Conservation (phyloP, 2,113 vertebrate genomes). For the Rhizomys pruinosus region DNA sequence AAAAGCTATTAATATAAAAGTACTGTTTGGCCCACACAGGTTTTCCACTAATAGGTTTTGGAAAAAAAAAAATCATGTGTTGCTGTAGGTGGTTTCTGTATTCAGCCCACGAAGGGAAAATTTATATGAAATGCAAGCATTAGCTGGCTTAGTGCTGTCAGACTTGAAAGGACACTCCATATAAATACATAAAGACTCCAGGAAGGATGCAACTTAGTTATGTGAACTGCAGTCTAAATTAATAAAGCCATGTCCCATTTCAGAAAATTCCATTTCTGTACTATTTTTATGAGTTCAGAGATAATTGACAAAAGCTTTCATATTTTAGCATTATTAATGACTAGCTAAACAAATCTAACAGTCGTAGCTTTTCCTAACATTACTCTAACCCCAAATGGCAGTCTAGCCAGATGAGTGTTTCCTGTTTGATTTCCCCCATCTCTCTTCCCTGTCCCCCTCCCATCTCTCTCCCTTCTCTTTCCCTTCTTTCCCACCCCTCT, state of each 20-base stretch:
- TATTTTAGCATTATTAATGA: neutral
- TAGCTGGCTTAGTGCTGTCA: slow-evolving; percentile 37
- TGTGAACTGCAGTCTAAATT: neutral
- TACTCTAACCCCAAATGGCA: slow-evolving; percentile 15
- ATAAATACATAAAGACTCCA: slow-evolving; percentile 7
- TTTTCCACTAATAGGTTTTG: slow-evolving; percentile 77
- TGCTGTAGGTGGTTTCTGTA: slow-evolving; percentile 73
- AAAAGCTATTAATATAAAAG: slow-evolving; percentile 55
- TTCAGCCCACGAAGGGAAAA: slow-evolving; percentile 49
- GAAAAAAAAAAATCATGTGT: slow-evolving; percentile 56
- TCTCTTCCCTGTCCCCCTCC: too few species aligned
- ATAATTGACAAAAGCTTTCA: neutral
- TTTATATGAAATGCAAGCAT: slow-evolving; percentile 68
- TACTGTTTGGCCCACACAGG: slow-evolving; percentile 65
- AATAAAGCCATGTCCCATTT: neutral
- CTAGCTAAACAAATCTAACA: neutral
- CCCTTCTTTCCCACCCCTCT: too few species aligned
- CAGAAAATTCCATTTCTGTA: neutral
- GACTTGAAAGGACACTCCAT: slow-evolving; percentile 15
- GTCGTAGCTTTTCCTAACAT: slow-evolving; percentile 29
- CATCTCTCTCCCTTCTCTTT: too few species aligned
- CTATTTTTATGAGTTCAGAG: slow-evolving; percentile 19
- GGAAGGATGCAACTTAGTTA: neutral
- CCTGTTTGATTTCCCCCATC: slow-evolving; percentile 40
- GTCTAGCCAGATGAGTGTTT: slow-evolving; percentile 62